Base-by-base conservation (phyloP, 2,797 vertebrate species). In the Myripristis jacobus region DNA sequence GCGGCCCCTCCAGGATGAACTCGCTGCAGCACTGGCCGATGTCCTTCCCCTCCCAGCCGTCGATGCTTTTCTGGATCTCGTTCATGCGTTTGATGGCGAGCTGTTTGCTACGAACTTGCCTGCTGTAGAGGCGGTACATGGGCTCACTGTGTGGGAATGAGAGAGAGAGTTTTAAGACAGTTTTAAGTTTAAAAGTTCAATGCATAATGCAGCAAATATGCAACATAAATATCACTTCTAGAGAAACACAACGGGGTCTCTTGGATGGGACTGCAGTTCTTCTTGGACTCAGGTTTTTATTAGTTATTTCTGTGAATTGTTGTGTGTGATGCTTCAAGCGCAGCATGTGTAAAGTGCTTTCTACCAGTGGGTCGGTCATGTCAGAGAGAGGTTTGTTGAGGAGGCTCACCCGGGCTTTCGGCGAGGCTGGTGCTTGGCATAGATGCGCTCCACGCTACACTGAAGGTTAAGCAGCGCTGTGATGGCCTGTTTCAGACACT, bases 21-120 rank as follows among this genome's bases (percentile, higher is more conserved):
- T 98, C 97, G 44, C 96, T 99, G 90, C 97, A 99, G 89, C 97
- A 98, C 88, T 98, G 97, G 1, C 97, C 97, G 7, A 99, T 99
- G 89, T 99, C 97, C 87, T 96, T 98, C 21, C 97, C 98, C 88
- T 99, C 98, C 98, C 98, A 99, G 87, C 98, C 96, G 11, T 99
- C 97, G 3, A 99, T 99, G 87, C 96, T 99, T 73, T 96, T 97
- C 93, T 99, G 98, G 91, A 99, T 98, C 89, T 99, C 98, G 51
- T 97, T 98, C 98, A 99, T 99, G 84, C 97, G 96, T 80, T 97
- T 98, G 92, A 98, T 98, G 88, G 97, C 97, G 27, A 98, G 90
- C 60, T 98, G 97, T 79, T 99, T 99, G 93, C 96, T 97, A 59
- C 96, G 93, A 43, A 97, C 89, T 68, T 98, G 97, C 6, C 96